These are phyloP conservation scores for Thysanoteuthis rhombus DNA, from an alignment of 2,888 invertebrate species.

Conservation along the genomic window DNA sequence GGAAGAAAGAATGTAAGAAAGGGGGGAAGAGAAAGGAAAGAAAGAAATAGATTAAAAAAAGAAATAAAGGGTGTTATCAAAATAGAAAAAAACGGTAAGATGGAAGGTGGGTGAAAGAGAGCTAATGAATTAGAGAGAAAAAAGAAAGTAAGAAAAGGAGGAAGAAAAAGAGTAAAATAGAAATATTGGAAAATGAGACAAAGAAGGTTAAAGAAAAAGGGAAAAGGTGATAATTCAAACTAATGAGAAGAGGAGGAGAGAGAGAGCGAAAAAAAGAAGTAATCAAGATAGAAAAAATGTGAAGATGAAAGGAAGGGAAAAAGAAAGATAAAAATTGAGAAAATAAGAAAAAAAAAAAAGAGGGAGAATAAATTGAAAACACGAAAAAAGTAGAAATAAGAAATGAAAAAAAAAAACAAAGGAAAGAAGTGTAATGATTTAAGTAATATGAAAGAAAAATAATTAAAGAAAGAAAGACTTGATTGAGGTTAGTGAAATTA, in stretches of 20 bases:
- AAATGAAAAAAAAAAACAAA: background rate
- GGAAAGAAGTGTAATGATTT: background rate
- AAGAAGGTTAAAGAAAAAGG: background rate
- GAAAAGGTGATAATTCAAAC: background rate
- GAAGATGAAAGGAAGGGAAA: background rate
- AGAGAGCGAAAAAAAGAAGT: background rate
- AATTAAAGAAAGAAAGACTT: background rate
- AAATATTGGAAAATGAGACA: background rate
- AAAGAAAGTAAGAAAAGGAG: background rate
- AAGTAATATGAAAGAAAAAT: background rate
- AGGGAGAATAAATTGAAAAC: background rate
- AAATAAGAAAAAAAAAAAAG: background rate
- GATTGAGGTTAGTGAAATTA: background rate
- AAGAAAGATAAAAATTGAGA: background rate
- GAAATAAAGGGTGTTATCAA: too few relatives aligned
- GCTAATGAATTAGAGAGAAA: background rate
- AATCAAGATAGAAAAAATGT: too few relatives aligned
- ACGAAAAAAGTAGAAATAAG: too few relatives aligned
- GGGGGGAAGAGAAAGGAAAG: too few relatives aligned
- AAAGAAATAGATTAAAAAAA: too few relatives aligned
- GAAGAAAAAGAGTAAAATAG: background rate
- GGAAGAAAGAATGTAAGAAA: too few relatives aligned
- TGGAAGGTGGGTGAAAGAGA: background rate
- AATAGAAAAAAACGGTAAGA: too few relatives aligned
- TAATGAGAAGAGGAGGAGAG: too few relatives aligned